phyloP scores from a whole-genome alignment of 2,797 vertebrate genomes.

The Mus minutoides region DNA sequence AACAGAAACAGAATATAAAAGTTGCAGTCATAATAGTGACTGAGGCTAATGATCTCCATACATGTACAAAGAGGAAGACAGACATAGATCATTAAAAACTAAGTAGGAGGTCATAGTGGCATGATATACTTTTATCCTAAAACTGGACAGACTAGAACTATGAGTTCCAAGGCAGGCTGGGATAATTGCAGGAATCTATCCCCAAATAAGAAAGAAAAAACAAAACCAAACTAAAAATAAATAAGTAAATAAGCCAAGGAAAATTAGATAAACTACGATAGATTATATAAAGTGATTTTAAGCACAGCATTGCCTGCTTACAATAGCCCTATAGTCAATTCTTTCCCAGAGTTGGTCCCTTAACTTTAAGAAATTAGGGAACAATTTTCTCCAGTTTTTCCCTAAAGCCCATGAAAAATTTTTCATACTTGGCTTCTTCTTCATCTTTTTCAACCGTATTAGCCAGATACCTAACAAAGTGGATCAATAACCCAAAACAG shows the following conservation, averaged over 20 bases:
- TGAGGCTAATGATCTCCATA: constrained; percentile 48
- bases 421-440: constrained; percentile 95
- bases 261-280: constrained; percentile 62
- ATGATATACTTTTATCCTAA: neutral
- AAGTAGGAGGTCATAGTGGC: neutral
- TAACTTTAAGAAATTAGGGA: constrained; percentile 93
- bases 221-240: neutral
- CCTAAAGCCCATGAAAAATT: constrained; percentile 98
- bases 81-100: neutral
- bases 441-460: constrained; percentile 99
- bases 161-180: neutral
- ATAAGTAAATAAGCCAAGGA: constrained; percentile 19
- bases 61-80: neutral
- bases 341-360: constrained; percentile 95
- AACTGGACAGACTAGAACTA: neutral
- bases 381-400: constrained; percentile 94
- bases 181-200: neutral
- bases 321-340: constrained; percentile 94
- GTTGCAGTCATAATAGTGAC: constrained; percentile 37
- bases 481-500: constrained; percentile 66
- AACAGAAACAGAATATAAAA: constrained; percentile 51
- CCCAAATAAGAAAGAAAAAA: neutral
- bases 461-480: constrained; percentile 93
- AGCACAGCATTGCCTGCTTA: constrained; percentile 95
- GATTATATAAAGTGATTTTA: constrained; percentile 55